Evolutionary conservation across 2,888 invertebrate species (phyloP), one percentile per base, ranked within the genome.

Genomic region (Argyresthia albistria): DNA sequence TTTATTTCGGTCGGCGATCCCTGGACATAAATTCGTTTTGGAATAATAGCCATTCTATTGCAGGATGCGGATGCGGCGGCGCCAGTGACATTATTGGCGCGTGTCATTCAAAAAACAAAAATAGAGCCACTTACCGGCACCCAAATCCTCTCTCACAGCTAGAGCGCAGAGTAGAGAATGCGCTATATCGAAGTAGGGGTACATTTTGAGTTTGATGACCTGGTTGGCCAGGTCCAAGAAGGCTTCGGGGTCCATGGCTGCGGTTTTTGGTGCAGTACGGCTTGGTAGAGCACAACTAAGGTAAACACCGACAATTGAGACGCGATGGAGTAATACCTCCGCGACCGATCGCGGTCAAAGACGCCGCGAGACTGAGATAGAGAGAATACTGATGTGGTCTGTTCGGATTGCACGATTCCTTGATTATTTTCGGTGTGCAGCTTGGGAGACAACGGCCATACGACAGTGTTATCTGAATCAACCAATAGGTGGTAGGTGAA

Each of bases 121-220:
- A 65, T 43, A 52, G 56, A 60, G 58, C 60, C 60, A 62, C 55
- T 90, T 88, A 95, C 97, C 97, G 76, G 93, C 89, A 67, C 96
- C 96, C 72, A 97, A 90, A 89, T 99, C 98, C 81, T 99, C 98
- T 70, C 97, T 91, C 61, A 98, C 97, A 68, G 96, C 95, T 67
- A 98, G 89, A 72, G 98, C 97, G 89, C 97, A 97, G 65, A 98
- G 89, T 67, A 97, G 91, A 82, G 96, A 97, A 89, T 99, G 98
- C 64, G 98, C 98, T 69, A 98, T 94, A 81, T 99, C 99, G 87
- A 99, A 99, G 89, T 98, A 99, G 53, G 99, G 99, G 78, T 95
- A 99, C 98, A 99, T 99, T 91, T 99, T 98, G 65, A 99, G 90
- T 87, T 98, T 97, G 67, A 97, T 97, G 89, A 99, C 97, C 91